Percentiles rank a stretch among this genome's conserved stretches.
Evolutionary conservation across 2,113 vertebrate species (phyloP).

Genomic region (Hippolais icterina): DNA sequence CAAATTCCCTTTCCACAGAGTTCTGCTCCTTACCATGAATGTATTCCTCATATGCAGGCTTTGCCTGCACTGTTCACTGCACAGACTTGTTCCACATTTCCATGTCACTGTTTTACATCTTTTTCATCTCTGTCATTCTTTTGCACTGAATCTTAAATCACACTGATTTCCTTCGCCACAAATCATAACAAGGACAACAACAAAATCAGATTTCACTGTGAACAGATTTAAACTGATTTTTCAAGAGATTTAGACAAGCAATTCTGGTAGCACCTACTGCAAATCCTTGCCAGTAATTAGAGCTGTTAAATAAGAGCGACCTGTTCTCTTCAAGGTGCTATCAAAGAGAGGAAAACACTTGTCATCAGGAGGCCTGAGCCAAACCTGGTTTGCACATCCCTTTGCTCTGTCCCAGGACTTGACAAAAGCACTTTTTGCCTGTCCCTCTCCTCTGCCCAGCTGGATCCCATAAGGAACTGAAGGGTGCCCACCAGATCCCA

Average conservation of each 20-base stretch:
- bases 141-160: not conserved
- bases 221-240: not conserved
- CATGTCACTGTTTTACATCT: not conserved
- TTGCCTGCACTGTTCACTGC: not conserved
- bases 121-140: not conserved
- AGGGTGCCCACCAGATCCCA: not conserved
- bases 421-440: not conserved
- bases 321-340: not conserved
- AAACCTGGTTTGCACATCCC: rapidly evolving
- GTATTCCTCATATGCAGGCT: rapidly evolving
- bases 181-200: not conserved
- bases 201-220: not conserved
- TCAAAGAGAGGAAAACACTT: not conserved
- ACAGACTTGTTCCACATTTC: not conserved
- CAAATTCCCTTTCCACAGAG: not conserved
- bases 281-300: not conserved
- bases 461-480: rapidly evolving
- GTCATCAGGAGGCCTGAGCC: not conserved
- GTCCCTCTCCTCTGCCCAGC: not conserved
- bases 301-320: not conserved
- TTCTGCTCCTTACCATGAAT: not conserved
- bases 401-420: not conserved
- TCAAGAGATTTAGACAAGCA: not conserved
- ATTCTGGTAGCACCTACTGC: not conserved
- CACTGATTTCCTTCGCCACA: not conserved